These are phyloP conservation scores for Papilio machaon DNA, from an alignment of 1,140 invertebrate species.

Conservation along the genomic window DNA sequence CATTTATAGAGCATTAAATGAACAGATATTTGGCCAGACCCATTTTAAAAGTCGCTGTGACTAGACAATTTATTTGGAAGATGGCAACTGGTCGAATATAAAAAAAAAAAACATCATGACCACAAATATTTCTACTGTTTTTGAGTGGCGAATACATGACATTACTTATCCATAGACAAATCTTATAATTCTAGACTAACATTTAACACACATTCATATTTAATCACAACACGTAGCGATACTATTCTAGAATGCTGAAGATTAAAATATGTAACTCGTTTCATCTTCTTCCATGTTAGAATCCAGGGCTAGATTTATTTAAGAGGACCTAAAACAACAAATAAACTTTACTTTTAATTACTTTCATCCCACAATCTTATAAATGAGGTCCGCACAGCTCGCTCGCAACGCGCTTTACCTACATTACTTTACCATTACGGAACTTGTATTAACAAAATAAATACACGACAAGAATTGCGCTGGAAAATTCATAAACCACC, in stretches of 20 bases:
- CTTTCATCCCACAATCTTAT: too few relatives aligned
- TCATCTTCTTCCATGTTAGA: background rate
- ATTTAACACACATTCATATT: background rate
- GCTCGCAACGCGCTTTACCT: too few relatives aligned
- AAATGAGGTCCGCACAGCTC: too few relatives aligned
- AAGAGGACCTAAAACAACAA: background rate
- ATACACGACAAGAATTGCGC: too few relatives aligned
- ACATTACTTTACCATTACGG: too few relatives aligned
- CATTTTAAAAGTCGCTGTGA: background rate
- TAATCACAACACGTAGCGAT: constrained; percentile 6
- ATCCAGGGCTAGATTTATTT: background rate
- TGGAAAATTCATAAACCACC: too few relatives aligned
- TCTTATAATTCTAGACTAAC: background rate
- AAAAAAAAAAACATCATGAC: background rate
- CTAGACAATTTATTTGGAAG: constrained; percentile 12
- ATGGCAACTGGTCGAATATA: background rate
- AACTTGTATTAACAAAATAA: too few relatives aligned
- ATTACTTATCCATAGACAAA: background rate
- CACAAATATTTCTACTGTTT: background rate
- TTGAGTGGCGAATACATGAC: background rate
- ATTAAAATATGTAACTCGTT: background rate
- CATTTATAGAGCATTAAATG: background rate
- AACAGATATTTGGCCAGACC: constrained; percentile 16
- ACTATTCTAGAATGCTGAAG: background rate
- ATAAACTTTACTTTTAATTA: background rate